Evolutionary conservation across 2,113 vertebrate genomes (phyloP).

Genomic region (Urocolius indicus): DNA sequence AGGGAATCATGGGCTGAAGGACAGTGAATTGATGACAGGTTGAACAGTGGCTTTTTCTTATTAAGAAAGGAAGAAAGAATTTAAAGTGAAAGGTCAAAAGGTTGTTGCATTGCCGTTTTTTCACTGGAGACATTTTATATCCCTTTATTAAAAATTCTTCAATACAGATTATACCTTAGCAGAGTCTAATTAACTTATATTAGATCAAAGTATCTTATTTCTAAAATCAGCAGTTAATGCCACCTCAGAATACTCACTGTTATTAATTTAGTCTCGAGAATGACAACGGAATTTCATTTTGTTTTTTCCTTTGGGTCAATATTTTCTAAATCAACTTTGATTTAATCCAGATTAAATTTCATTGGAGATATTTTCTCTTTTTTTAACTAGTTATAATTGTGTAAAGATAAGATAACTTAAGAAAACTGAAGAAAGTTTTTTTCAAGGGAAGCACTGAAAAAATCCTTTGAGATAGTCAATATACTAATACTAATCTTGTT

Average conservation of each 20-base stretch:
- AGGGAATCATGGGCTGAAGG: not conserved
- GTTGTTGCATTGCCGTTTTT: not conserved
- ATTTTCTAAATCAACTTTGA: slow-evolving; percentile 13
- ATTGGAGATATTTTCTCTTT: not conserved
- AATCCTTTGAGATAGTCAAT: not conserved
- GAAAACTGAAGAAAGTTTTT: not conserved
- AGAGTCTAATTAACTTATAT: not conserved
- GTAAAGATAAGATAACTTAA: not conserved
- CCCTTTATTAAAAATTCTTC: not conserved
- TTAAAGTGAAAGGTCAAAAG: not conserved
- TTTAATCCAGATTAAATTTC: slow-evolving; percentile 8
- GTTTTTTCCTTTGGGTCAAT: slow-evolving; percentile 4
- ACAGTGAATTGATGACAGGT: not conserved
- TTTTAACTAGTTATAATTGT: not conserved
- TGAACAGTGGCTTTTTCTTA: not conserved
- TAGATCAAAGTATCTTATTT: slow-evolving; percentile 20
- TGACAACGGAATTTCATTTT: not conserved
- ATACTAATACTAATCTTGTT: not conserved
- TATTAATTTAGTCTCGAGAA: slow-evolving; percentile 6
- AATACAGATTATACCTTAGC: not conserved
- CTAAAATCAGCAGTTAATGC: not conserved
- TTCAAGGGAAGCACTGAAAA: not conserved
- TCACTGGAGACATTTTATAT: not conserved
- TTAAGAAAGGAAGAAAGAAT: not conserved
- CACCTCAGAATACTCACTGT: not conserved